Base-by-base conservation (phyloP, 1,140 invertebrate genomes). In the Atta texana region DNA sequence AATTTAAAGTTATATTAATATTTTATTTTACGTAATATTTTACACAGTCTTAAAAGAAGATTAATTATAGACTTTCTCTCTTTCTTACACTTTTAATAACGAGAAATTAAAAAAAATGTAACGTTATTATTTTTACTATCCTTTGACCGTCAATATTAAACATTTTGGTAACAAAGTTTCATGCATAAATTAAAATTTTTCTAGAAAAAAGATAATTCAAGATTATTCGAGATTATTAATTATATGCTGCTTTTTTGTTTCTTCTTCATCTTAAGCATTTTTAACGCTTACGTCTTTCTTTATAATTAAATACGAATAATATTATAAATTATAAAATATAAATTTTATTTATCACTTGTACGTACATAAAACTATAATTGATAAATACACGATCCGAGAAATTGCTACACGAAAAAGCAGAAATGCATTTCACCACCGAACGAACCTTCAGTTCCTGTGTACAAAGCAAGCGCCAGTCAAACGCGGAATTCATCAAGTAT, bases 401-500 rank as follows among this genome's bases (percentile, higher is more conserved):
- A 84, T 34, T 34, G 68, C 69, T n/a, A 71, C 31, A 59, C 10
- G 57, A n/a, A 49, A 34, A 49, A 24, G 24, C 39, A 21, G 14
- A 74, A 74, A 74, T 51, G 24, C 57, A 82, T 49, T 74, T 74
- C 24, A 14, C 18, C 3, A 39, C 0, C 28, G 31, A 18, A 7
- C 7, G 31, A 84, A 61, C 2, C n/a, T 69, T 31, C 34, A 55
- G 18, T 74, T 21, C 14, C 55, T 44, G 53, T 61, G 39, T 51
- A 51, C 69, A 74, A 18, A 74, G 55, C 55, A 34, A 74, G 55
- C 68, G 34, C 3, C 49, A 69, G 49, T 71, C 55, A 31, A 84
- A 74, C 34, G 44, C 49, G 21, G 59, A 66, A 31, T 85, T 85
- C 59, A 76, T 77, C 59, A 49, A 24, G 59, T 77, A 85, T 24